Base-by-base conservation (phyloP, 2,113 vertebrate genomes). In the Carassius gibelio region DNA sequence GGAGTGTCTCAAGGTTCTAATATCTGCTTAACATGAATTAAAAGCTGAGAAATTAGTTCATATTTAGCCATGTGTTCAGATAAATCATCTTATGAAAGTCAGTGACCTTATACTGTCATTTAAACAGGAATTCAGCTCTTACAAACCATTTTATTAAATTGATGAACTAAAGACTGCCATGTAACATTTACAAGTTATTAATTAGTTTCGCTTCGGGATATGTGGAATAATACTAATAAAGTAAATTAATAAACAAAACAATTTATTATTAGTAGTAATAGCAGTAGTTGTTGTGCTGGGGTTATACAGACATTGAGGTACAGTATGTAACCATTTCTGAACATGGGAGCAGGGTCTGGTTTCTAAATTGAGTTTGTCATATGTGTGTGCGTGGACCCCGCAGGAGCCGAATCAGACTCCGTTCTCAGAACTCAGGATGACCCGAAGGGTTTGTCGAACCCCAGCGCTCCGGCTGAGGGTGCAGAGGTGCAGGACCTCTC, bases 311-410 rank as follows among this genome's bases (percentile, higher is more conserved):
- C 30, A 30, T 30, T 30, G 2, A 30, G 30, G 30, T 9, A 7
- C 13, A 36, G 36, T 36, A 38, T 38, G 36, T 48, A 62, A 36
- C 23, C 2, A 38, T 38, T 19, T 64, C 34, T 26, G 13, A 3
- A 9, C 21, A 64, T 14, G 38, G 45, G 0, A 45, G 36, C 11
- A 45, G 59, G n/a, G 59, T 64, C 57, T 21, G 2, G 7, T 80
- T 80, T 38, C 5, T 80, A 59, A 59, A 7, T 80, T n/a, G 13
- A 79, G 78, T 74, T 19, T 74, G 14, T 48, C 68, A 14, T 52
- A 3, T 48, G n/a, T 85, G 8, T 82, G 45, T 85, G 82, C 64
- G 76, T 87, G 83, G 45, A 84, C 68, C 52, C 66, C 10, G 19
- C 42, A 88, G 84, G 66, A 59, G 11, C 71, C 14, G 62, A 9